Percentiles rank a stretch among this genome's conserved stretches.
These are phyloP conservation scores for Mionectes olivaceus DNA, from an alignment of 2,797 vertebrate genomes.

Conservation along the genomic window DNA sequence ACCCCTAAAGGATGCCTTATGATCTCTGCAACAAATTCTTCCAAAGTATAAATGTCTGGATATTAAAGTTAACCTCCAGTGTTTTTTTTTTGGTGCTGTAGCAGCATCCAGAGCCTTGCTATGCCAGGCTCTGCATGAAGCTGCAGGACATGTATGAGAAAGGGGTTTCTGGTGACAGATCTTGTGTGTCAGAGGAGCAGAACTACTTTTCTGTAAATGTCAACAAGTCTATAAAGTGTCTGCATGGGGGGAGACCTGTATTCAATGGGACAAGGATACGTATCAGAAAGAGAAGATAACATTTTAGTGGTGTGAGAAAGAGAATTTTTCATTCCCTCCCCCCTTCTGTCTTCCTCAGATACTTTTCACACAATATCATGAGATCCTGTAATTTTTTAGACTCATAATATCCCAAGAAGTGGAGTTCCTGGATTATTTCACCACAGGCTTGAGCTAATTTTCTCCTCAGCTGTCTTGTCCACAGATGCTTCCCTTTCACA, in stretches of 20 bases:
- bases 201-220: neutral
- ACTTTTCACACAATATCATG: neutral
- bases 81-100: neutral
- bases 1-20: constrained; percentile 49
- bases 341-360: neutral
- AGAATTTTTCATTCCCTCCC: neutral
- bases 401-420: neutral
- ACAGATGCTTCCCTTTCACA: neutral
- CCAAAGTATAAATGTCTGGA: neutral
- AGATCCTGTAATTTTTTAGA: neutral
- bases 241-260: neutral
- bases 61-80: neutral
- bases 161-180: neutral
- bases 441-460: neutral
- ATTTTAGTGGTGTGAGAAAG: neutral
- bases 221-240: neutral
- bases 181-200: neutral
- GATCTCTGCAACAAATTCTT: neutral
- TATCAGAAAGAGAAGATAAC: neutral
- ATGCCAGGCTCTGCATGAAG: neutral
- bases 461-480: neutral
- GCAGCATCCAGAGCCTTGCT: neutral
- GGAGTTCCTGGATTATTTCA: neutral
- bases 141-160: neutral
- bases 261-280: neutral